Percentiles rank a stretch among this genome's conserved stretches.
Conservation (phyloP, 2,888 invertebrate genomes). For the Ptychoptera albimana region DNA sequence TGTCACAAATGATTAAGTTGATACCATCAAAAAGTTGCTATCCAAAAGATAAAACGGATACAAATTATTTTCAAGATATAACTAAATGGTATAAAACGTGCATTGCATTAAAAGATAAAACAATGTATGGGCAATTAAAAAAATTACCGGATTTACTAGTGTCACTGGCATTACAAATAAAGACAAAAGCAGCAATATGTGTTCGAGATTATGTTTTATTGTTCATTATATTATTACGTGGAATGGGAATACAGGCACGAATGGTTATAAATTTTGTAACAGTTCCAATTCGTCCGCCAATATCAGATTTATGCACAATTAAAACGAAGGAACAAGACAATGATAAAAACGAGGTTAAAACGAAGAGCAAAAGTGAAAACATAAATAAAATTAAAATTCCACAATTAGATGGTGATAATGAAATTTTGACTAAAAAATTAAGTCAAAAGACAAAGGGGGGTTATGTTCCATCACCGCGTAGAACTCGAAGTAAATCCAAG, state of each 20-base stretch:
- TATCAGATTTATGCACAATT: constrained; percentile 44
- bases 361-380: constrained; percentile 17
- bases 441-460: constrained; percentile 11
- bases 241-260: constrained; percentile 66
- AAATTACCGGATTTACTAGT: constrained; percentile 33
- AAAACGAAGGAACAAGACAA: constrained; percentile 24
- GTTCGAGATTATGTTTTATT: constrained; percentile 57
- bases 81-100: constrained; percentile 58
- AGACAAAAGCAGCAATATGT: constrained; percentile 41
- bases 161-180: constrained; percentile 40
- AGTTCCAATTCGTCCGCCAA: constrained; percentile 50
- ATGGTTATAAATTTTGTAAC: constrained; percentile 68
- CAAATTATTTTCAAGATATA: constrained; percentile 61
- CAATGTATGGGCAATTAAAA: constrained; percentile 35
- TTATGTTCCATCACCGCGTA: constrained; percentile 9
- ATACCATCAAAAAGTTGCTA: constrained; percentile 59
- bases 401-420: constrained; percentile 40
- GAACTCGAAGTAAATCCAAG: constrained; percentile 8
- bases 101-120: constrained; percentile 39
- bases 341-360: constrained; percentile 7
- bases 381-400: constrained; percentile 21
- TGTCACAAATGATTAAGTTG: constrained; percentile 52
- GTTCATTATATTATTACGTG: constrained; percentile 59
- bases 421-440: constrained; percentile 18
- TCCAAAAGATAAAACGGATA: constrained; percentile 54